These are phyloP conservation scores for Neuroscelio doddi DNA, from an alignment of 2,888 invertebrate species.

Conservation along the genomic window DNA sequence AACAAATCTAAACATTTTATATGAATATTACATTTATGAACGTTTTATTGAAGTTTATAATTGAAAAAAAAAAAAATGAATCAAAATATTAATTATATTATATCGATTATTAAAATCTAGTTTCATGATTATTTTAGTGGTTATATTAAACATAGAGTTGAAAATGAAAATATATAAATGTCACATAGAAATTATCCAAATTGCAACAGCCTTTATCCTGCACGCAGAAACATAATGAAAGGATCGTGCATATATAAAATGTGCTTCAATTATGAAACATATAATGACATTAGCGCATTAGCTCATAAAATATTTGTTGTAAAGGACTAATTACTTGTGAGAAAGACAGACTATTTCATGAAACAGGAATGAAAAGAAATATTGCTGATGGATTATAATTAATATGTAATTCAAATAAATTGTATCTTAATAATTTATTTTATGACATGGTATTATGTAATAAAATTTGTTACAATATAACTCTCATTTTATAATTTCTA, in stretches of 20 bases:
- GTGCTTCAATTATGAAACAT: constrained; percentile 32
- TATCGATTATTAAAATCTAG: too few species aligned
- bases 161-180: neutral
- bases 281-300: constrained; percentile 24
- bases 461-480: too few species aligned
- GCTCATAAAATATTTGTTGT: constrained; percentile 33
- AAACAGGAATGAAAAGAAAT: neutral
- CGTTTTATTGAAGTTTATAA: too few species aligned
- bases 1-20: too few species aligned
- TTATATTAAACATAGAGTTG: neutral
- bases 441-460: too few species aligned
- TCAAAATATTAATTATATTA: too few species aligned
- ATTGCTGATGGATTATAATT: neutral
- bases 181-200: constrained; percentile 2
- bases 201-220: constrained; percentile 21
- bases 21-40: too few species aligned
- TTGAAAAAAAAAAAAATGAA: too few species aligned
- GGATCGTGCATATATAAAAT: constrained; percentile 18
- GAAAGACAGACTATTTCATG: constrained; percentile 1
- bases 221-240: constrained; percentile 32
- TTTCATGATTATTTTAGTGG: too few species aligned
- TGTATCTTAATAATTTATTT: too few species aligned
- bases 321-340: constrained; percentile 1
- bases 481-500: too few species aligned
- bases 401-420: neutral